A percentile compares a stretch with the other conserved stretches of the same genome.
Conservation (phyloP, 2,113 vertebrate species). For the Notechis scutatus region DNA sequence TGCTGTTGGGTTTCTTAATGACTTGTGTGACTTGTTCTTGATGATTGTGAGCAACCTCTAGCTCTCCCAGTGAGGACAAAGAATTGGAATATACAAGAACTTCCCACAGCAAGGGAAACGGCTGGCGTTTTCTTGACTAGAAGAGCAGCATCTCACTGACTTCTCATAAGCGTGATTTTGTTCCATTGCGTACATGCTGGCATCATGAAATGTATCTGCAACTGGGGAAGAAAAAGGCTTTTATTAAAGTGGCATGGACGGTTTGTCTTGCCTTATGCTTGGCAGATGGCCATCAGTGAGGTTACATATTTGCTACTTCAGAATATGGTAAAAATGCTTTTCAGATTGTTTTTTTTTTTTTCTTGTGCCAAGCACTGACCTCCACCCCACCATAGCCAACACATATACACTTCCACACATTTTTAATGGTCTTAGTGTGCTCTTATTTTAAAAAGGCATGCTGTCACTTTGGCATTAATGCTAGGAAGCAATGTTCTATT, state of each 20-base stretch:
- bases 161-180: slow-evolving; percentile 54
- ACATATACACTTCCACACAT: background rate
- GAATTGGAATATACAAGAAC: slow-evolving; percentile 1
- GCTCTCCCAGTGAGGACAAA: background rate
- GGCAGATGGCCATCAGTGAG: slow-evolving; percentile 31
- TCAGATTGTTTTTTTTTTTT: slow-evolving; percentile 1
- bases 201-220: slow-evolving; percentile 34
- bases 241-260: slow-evolving; percentile 45
- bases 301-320: slow-evolving; percentile 30
- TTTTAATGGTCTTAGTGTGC: slow-evolving; percentile 27
- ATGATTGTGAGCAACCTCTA: background rate
- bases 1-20: background rate
- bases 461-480: slow-evolving; percentile 32
- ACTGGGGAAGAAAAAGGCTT: slow-evolving; percentile 25
- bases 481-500: slow-evolving; percentile 14
- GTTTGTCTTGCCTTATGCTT: background rate
- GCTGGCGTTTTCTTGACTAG: background rate
- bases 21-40: slow-evolving; percentile 24
- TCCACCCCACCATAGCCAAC: background rate
- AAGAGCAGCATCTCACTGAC: background rate
- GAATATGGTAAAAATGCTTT: slow-evolving; percentile 20
- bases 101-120: background rate
- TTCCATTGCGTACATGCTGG: background rate
- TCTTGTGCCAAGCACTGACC: background rate
- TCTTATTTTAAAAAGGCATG: slow-evolving; percentile 22